phyloP scores from a whole-genome alignment of 92 coral and sea anemone species.

The Porites cylindrica region DNA sequence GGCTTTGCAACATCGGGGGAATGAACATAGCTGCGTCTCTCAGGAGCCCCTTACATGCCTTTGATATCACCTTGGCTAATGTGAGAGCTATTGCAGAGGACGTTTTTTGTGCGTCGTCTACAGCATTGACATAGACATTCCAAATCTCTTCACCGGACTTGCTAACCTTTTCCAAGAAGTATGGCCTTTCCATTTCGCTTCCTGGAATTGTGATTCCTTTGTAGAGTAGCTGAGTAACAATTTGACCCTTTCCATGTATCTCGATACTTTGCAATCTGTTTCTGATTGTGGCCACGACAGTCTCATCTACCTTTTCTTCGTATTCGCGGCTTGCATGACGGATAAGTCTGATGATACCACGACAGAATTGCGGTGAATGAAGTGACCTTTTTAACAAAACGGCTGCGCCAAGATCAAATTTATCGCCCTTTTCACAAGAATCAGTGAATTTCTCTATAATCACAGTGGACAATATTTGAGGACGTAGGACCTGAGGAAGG shows the following conservation, averaged over 20 bases:
- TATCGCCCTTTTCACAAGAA: background rate
- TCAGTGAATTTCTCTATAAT: constrained; percentile 53
- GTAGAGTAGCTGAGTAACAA: constrained; percentile 40
- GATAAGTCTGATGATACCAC: constrained; percentile 61
- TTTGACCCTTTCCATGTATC: constrained; percentile 6
- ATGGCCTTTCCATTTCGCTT: constrained; percentile 37
- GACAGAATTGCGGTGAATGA: constrained; percentile 47
- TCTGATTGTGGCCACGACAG: constrained; percentile 1
- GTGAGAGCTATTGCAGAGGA: too few species aligned
- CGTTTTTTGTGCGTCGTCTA: background rate
- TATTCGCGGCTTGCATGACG: constrained; percentile 49
- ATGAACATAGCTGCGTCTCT: too few species aligned
- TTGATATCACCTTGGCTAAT: too few species aligned
- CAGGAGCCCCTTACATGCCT: too few species aligned
- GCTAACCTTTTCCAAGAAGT: background rate
- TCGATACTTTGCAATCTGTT: constrained; percentile 33
- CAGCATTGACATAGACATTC: constrained; percentile 36
- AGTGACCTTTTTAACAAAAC: background rate
- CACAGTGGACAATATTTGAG: constrained; percentile 55
- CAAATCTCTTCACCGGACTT: constrained; percentile 29
- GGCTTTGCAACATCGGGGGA: too few species aligned
- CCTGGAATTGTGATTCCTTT: constrained; percentile 29
- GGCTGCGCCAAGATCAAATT: background rate
- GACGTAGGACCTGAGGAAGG: constrained; percentile 59
- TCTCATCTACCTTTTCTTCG: constrained; percentile 4